Percentiles rank a stretch among this genome's conserved stretches.
These are phyloP conservation scores for Chrysaora quinquecirrha DNA, from an alignment of 30 jellyfish, hydroid and myxozoan species.

Conservation along the genomic window DNA sequence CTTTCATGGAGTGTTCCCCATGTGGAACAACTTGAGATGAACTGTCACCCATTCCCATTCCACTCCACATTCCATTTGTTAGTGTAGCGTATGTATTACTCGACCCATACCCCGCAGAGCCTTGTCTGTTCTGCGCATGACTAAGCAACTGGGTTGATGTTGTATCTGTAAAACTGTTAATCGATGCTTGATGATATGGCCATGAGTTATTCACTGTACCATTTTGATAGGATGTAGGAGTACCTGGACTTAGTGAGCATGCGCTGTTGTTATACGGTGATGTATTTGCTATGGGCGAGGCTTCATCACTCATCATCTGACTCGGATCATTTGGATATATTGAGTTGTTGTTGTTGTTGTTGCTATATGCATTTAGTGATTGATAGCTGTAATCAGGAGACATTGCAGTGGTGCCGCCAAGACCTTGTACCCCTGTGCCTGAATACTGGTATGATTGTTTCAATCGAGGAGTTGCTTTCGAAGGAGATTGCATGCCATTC, in stretches of 20 bases:
- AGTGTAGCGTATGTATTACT: slow-evolving; percentile 78
- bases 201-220: slow-evolving; percentile 95
- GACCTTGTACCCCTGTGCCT: slow-evolving; percentile 67
- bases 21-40: slow-evolving; percentile 85
- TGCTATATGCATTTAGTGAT: slow-evolving; percentile 63
- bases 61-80: slow-evolving; percentile 90
- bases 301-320: slow-evolving; percentile 91
- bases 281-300: slow-evolving; percentile 92
- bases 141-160: slow-evolving; percentile 70
- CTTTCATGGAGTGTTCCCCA: slow-evolving; percentile 97
- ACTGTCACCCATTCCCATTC: slow-evolving; percentile 78
- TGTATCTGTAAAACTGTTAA: slow-evolving; percentile 68
- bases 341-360: slow-evolving; percentile 63
- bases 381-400: slow-evolving; percentile 90
- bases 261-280: slow-evolving; percentile 94
- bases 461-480: slow-evolving; percentile 86
- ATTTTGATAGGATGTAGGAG: slow-evolving; percentile 93
- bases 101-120: slow-evolving; percentile 65
- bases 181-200: slow-evolving; percentile 94
- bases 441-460: slow-evolving; percentile 84
- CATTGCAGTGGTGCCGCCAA: slow-evolving; percentile 65
- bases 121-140: slow-evolving; percentile 81
- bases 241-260: slow-evolving; percentile 96
- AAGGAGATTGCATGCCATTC: slow-evolving; percentile 81
- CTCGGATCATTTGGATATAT: slow-evolving; percentile 85